Percentiles rank a stretch among this genome's conserved stretches.
Evolutionary conservation across 37 sponge, comb jelly and placozoan species (phyloP).

Genomic region (Corticium candelabrum): DNA sequence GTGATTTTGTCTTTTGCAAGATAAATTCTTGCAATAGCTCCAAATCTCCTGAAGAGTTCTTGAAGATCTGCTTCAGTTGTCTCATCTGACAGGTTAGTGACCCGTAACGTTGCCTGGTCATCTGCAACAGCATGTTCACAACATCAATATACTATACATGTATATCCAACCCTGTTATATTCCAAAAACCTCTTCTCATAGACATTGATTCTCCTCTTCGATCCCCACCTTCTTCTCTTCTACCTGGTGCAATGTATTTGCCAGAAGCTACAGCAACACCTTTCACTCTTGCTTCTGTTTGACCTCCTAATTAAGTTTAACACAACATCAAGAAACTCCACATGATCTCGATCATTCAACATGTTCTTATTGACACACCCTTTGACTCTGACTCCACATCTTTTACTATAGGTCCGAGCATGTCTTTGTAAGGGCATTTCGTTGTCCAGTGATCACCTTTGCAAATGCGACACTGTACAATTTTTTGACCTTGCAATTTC

Average conservation of each 20-base stretch:
- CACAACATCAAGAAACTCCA: too few relatives aligned
- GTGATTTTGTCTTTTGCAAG: slow-evolving; percentile 84
- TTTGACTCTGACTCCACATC: too few relatives aligned
- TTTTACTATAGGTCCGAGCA: slow-evolving; percentile 35
- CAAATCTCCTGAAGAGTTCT: slow-evolving; percentile 84
- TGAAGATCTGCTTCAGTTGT: slow-evolving; percentile 70
- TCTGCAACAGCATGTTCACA: slow-evolving; percentile 31
- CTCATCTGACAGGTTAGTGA: slow-evolving; percentile 89
- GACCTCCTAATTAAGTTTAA: too few relatives aligned
- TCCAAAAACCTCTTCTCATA: too few relatives aligned
- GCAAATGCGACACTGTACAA: slow-evolving; percentile 87
- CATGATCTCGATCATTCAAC: too few relatives aligned
- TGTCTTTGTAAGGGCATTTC: slow-evolving; percentile 87
- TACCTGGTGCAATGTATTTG: slow-evolving; percentile 62
- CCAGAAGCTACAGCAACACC: slow-evolving; percentile 8
- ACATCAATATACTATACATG: too few relatives aligned
- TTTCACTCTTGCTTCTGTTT: neutral
- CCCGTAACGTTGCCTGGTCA: slow-evolving; percentile 81
- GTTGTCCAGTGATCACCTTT: slow-evolving; percentile 93
- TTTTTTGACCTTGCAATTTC: slow-evolving; percentile 52
- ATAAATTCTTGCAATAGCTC: slow-evolving; percentile 62
- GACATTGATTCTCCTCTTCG: slow-evolving; percentile 23
- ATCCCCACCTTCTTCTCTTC: slow-evolving; percentile 18
- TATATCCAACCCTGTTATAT: too few relatives aligned
- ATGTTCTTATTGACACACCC: too few relatives aligned